These are phyloP conservation scores for Nomada fucata DNA, from an alignment of 2,888 invertebrate genomes.

Conservation along the genomic window DNA sequence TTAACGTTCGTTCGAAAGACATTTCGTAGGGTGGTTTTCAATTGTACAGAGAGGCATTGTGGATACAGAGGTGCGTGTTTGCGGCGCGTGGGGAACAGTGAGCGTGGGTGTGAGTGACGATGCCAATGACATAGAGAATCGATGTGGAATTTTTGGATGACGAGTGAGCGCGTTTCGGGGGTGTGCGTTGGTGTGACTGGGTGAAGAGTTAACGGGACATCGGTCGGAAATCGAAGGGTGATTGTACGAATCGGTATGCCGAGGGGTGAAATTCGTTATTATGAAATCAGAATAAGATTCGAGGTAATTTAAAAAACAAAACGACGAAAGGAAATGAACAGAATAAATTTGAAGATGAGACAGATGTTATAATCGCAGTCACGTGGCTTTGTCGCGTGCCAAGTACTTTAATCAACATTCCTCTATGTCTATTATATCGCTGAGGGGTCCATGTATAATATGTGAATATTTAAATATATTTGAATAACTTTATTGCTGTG, in stretches of 20 bases:
- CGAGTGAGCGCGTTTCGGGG: constrained; percentile 30
- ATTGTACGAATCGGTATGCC: neutral
- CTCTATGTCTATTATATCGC: too few species aligned
- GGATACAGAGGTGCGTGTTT: constrained; percentile 7
- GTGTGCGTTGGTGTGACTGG: constrained; percentile 27
- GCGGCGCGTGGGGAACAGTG: constrained; percentile 23
- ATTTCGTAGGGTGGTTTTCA: constrained; percentile 6
- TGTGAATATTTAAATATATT: too few species aligned
- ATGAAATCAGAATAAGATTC: neutral
- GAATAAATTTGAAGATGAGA: too few species aligned
- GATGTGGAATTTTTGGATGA: constrained; percentile 48
- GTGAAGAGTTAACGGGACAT: constrained; percentile 43
- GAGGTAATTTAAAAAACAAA: neutral
- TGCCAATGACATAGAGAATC: constrained; percentile 49
- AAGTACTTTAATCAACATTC: too few species aligned
- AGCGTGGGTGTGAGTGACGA: constrained; percentile 34
- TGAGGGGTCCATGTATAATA: too few species aligned
- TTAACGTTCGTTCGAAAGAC: neutral
- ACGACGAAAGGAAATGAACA: too few species aligned
- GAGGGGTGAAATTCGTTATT: neutral
- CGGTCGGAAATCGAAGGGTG: constrained; percentile 32
- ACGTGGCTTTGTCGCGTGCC: too few species aligned
- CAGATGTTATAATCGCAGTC: too few species aligned
- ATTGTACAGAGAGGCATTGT: neutral
- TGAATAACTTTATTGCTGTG: too few species aligned